Conservation (phyloP, 2,113 vertebrate genomes). For the Gobiocypris rarus region DNA sequence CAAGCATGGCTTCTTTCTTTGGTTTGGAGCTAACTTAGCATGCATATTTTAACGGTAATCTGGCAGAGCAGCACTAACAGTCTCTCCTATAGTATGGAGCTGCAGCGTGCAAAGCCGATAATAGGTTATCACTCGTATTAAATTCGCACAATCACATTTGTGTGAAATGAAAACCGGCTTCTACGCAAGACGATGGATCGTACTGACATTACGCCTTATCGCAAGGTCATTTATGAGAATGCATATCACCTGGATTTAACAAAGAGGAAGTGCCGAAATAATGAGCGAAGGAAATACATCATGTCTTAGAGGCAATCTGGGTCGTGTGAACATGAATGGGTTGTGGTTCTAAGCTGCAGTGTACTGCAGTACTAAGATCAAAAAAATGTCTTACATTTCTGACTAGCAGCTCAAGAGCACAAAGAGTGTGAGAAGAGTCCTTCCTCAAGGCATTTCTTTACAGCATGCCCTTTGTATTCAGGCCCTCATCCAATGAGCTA, state of each 20-base stretch:
- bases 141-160: constrained; percentile 16
- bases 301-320: background rate
- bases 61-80: constrained; percentile 43
- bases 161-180: constrained; percentile 47
- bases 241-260: constrained; percentile 31
- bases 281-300: constrained; percentile 9
- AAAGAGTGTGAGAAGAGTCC: constrained; percentile 71
- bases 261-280: background rate
- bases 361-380: background rate
- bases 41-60: constrained; percentile 1
- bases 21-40: background rate
- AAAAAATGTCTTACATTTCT: constrained; percentile 17
- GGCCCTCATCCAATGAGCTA: constrained; percentile 69
- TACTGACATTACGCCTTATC: constrained; percentile 28
- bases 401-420: constrained; percentile 53
- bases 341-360: constrained; percentile 12
- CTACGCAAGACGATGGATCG: background rate
- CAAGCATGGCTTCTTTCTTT: constrained; percentile 30
- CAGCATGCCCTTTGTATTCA: constrained; percentile 66
- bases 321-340: constrained; percentile 5
- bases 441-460: constrained; percentile 66
- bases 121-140: constrained; percentile 27
- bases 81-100: constrained; percentile 5
- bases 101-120: constrained; percentile 23
- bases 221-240: constrained; percentile 25